These are phyloP conservation scores for Amniataba percoides DNA, from an alignment of 2,797 vertebrate species.

Conservation along the genomic window DNA sequence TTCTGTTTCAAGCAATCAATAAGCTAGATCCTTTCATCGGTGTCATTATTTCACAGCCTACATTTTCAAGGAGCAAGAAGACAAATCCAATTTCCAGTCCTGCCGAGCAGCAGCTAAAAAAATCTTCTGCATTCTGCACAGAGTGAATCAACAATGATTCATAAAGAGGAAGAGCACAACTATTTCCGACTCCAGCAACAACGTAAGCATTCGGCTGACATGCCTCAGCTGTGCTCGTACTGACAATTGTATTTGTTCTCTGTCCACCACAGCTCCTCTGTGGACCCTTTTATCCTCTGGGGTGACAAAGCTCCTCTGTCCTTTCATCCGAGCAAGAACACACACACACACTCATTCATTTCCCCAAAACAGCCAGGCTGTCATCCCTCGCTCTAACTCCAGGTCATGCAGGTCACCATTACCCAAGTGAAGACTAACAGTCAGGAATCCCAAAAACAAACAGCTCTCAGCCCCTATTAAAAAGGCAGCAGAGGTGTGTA, in stretches of 20 bases:
- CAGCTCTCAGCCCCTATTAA: slow-evolving; percentile 52
- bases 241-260: slow-evolving; percentile 62
- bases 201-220: slow-evolving; percentile 29
- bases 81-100: not conserved
- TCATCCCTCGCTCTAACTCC: slow-evolving; percentile 58
- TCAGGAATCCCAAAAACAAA: slow-evolving; percentile 72
- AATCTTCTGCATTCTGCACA: slow-evolving; percentile 14
- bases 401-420: slow-evolving; percentile 51
- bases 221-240: slow-evolving; percentile 28
- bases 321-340: slow-evolving; percentile 20
- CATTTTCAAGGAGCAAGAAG: not conserved
- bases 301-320: slow-evolving; percentile 74
- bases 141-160: slow-evolving; percentile 45
- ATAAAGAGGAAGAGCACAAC: slow-evolving; percentile 27
- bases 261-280: slow-evolving; percentile 41
- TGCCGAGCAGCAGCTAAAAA: slow-evolving; percentile 13
- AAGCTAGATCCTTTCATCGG: not conserved
- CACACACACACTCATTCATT: slow-evolving; percentile 44
- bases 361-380: slow-evolving; percentile 53
- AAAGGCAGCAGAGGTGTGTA: slow-evolving; percentile 36
- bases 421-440: slow-evolving; percentile 45
- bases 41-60: slow-evolving; percentile 5
- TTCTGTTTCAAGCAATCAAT: slow-evolving; percentile 22
- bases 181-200: slow-evolving; percentile 41
- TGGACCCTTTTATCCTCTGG: slow-evolving; percentile 51